Conservation (phyloP, 2,888 invertebrate genomes). For the Adelphocoris suturalis region DNA sequence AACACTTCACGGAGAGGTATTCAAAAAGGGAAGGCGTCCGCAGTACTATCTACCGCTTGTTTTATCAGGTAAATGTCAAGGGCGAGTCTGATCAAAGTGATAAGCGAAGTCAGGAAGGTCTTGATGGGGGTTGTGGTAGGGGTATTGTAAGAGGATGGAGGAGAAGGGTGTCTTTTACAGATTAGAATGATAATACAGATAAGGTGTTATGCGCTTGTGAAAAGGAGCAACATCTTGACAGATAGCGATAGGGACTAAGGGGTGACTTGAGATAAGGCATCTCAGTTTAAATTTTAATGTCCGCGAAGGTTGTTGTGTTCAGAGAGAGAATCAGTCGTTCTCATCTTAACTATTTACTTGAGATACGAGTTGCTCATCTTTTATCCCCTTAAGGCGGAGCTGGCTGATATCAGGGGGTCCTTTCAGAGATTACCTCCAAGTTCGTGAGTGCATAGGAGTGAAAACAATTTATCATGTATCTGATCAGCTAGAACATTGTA, state of each 20-base stretch:
- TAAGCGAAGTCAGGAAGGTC: background rate
- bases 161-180: background rate
- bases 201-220: background rate
- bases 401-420: no score
- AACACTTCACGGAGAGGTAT: background rate
- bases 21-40: background rate
- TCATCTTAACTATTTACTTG: no score
- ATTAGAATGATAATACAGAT: background rate
- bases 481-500: no score
- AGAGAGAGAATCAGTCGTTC: no score
- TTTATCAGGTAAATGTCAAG: constrained; percentile 37
- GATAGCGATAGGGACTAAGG: background rate
- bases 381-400: background rate
- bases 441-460: no score
- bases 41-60: background rate
- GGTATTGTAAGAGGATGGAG: background rate
- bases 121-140: background rate
- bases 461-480: no score
- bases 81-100: constrained; percentile 6
- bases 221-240: constrained; percentile 4
- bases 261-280: background rate
- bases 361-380: background rate
- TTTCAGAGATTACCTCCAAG: background rate
- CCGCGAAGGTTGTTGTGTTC: background rate
- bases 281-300: background rate